Evolutionary conservation across 2,888 invertebrate genomes (phyloP).

Genomic region (Listrodromus nycthemerus): DNA sequence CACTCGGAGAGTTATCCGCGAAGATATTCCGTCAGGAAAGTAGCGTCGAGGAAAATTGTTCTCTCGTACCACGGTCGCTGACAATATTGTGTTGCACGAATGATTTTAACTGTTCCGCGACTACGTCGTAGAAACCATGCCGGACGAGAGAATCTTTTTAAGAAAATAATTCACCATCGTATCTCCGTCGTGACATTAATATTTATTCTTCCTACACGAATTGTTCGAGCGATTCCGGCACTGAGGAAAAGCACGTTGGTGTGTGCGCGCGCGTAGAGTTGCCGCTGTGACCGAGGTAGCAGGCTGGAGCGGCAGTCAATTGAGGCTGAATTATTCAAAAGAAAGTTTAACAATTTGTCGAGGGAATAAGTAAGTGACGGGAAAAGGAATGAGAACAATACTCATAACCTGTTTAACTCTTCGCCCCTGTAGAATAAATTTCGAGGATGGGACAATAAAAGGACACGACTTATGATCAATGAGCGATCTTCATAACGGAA

Average conservation of each 20-base stretch:
- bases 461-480: not conserved
- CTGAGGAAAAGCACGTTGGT: not conserved
- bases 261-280: not conserved
- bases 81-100: not conserved
- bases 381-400: conserved; percentile 11
- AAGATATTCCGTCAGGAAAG: conserved; percentile 18
- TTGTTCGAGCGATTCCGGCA: conserved; percentile 55
- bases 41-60: conserved; percentile 10
- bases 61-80: not conserved
- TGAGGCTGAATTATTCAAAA: conserved; percentile 44
- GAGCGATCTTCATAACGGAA: not conserved
- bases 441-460: not conserved
- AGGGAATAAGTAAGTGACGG: conserved; percentile 23
- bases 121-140: not conserved
- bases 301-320: not conserved
- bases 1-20: conserved; percentile 21
- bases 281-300: not conserved
- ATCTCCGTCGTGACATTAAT: conserved; percentile 39
- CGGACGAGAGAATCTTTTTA: conserved; percentile 1
- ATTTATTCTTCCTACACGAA: conserved; percentile 62
- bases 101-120: not conserved
- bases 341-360: conserved; percentile 42
- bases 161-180: conserved; percentile 39
- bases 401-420: not conserved
- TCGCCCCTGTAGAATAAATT: not conserved